Conservation (phyloP, 2,888 invertebrate species). For the Aleiodes leptofemur region DNA sequence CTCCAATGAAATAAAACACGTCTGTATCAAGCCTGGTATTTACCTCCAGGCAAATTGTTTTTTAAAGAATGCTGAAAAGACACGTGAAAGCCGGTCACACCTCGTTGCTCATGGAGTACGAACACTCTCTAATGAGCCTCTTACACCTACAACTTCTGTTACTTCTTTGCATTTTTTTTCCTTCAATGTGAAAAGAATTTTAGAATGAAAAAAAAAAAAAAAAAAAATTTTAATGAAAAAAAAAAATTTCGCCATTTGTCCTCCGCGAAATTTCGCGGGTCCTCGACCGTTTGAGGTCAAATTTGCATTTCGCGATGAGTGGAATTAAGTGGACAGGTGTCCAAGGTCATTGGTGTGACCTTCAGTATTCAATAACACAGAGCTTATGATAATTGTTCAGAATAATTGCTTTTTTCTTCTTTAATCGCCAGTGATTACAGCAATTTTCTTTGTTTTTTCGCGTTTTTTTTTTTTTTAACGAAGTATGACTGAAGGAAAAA, state of each 20-base stretch:
- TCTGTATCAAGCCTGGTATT: slow-evolving; percentile 61
- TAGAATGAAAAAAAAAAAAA: too few species aligned
- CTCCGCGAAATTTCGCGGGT: too few species aligned
- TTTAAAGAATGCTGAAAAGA: slow-evolving; percentile 68
- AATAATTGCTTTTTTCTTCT: slow-evolving; percentile 11
- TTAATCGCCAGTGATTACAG: slow-evolving; percentile 27
- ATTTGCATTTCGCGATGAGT: too few species aligned
- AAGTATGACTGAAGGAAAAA: too few species aligned
- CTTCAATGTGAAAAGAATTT: too few species aligned
- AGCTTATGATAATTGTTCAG: slow-evolving; percentile 1
- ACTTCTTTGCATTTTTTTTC: too few species aligned
- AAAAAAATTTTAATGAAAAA: too few species aligned
- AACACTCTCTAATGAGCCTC: slow-evolving; percentile 74
- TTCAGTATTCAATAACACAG: not conserved
- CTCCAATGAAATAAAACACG: slow-evolving; percentile 33
- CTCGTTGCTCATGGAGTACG: slow-evolving; percentile 73
- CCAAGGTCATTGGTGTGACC: not conserved
- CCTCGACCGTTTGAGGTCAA: too few species aligned
- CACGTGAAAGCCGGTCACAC: slow-evolving; percentile 75
- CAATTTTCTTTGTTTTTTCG: too few species aligned
- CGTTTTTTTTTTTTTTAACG: too few species aligned
- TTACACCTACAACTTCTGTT: slow-evolving; percentile 57
- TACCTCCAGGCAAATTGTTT: slow-evolving; percentile 62
- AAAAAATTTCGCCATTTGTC: too few species aligned
- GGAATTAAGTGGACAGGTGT: too few species aligned